phyloP scores from a whole-genome alignment of 1,140 invertebrate genomes.

The Philopotamus ludificatus region DNA sequence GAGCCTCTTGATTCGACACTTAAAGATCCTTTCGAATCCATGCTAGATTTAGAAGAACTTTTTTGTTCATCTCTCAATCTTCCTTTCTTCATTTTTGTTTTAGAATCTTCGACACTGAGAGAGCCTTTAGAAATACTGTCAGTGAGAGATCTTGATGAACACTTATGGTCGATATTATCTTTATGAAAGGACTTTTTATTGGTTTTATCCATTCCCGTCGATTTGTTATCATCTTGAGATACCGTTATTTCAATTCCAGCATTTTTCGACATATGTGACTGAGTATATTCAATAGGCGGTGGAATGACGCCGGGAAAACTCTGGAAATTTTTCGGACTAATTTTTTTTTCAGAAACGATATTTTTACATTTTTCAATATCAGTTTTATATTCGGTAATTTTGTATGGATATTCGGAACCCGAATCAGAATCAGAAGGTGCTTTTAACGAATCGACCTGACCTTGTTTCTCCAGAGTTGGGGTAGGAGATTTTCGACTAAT shows the following conservation, averaged over 20 bases:
- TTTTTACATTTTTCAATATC: too few relatives aligned
- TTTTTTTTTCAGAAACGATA: too few relatives aligned
- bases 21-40: constrained; percentile 60
- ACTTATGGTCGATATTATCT: constrained; percentile 52
- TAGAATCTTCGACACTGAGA: constrained; percentile 54
- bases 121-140: constrained; percentile 55
- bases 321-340: too few relatives aligned
- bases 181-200: constrained; percentile 50
- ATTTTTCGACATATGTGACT: constrained; percentile 46
- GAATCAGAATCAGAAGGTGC: constrained; percentile 56
- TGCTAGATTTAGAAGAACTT: constrained; percentile 61
- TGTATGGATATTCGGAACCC: constrained; percentile 53
- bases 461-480: constrained; percentile 62
- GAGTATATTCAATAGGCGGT: constrained; percentile 15
- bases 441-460: constrained; percentile 58
- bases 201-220: constrained; percentile 48
- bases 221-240: constrained; percentile 54
- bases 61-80: constrained; percentile 54
- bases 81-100: constrained; percentile 48
- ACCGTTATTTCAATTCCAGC: constrained; percentile 57
- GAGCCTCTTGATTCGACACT: constrained; percentile 67
- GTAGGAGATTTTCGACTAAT: constrained; percentile 58
- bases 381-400: too few relatives aligned
- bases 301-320: too few relatives aligned
- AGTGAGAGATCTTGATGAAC: constrained; percentile 54